A percentile compares a stretch with the other conserved stretches of the same genome.
phyloP scores from a whole-genome alignment of 2,113 vertebrate genomes.

The Megaceryle torquata region DNA sequence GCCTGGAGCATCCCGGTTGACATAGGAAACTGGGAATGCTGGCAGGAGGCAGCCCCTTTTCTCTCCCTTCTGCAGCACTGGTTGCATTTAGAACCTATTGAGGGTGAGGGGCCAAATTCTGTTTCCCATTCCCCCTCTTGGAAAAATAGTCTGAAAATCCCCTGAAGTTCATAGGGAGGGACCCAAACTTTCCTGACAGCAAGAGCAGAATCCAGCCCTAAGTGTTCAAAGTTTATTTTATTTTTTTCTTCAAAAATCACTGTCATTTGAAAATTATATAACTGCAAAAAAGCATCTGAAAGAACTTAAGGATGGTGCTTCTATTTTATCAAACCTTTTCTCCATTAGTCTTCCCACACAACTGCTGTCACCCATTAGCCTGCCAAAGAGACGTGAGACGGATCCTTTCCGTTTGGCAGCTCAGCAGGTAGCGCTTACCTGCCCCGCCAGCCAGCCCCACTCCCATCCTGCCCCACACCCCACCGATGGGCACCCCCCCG shows the following conservation, averaged over 20 bases:
- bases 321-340: constrained; percentile 59
- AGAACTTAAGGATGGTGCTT: constrained; percentile 10
- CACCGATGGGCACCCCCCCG: rapidly evolving
- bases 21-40: background rate
- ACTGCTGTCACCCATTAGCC: constrained; percentile 44
- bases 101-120: background rate
- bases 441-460: background rate
- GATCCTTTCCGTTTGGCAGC: background rate
- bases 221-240: background rate
- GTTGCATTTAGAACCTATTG: background rate
- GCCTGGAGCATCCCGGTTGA: rapidly evolving
- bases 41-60: background rate
- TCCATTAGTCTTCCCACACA: constrained; percentile 55
- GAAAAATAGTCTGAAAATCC: background rate
- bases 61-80: background rate
- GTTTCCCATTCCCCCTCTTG: background rate
- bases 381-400: background rate
- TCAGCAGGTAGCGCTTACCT: constrained; percentile 6
- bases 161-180: background rate
- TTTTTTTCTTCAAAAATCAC: background rate
- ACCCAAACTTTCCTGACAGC: background rate
- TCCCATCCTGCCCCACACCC: background rate
- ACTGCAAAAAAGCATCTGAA: constrained; percentile 49
- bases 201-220: background rate
- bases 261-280: constrained; percentile 31